These are phyloP conservation scores for Zalophus californianus DNA, from an alignment of 2,797 vertebrate species.

Conservation along the genomic window DNA sequence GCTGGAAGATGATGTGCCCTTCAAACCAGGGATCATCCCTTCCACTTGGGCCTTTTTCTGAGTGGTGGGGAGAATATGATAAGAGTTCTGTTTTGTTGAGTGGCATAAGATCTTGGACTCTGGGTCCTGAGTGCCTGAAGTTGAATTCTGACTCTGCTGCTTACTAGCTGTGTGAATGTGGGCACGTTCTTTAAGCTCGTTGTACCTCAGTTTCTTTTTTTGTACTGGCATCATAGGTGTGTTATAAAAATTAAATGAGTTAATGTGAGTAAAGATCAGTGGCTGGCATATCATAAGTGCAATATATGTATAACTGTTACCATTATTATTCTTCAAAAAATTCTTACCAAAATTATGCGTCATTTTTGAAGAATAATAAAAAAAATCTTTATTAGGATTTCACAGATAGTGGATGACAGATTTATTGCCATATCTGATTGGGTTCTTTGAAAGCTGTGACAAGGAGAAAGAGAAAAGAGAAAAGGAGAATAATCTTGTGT, in stretches of 20 bases:
- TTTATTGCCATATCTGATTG: neutral
- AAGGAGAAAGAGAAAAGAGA: neutral
- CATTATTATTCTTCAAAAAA: neutral
- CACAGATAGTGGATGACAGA: neutral
- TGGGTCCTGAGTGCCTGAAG: neutral
- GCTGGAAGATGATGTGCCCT: neutral
- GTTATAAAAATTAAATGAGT: neutral
- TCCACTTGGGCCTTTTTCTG: slow-evolving; percentile 43
- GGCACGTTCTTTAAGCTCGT: neutral
- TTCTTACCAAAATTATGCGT: no score
- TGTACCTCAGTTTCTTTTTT: neutral
- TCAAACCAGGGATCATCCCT: slow-evolving; percentile 12
- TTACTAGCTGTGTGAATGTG: slow-evolving; percentile 13
- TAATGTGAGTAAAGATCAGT: neutral
- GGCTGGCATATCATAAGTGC: neutral
- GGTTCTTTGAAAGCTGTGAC: neutral
- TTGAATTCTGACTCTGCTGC: neutral
- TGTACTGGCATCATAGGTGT: neutral
- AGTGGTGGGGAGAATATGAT: neutral
- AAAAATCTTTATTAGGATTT: neutral
- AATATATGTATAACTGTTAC: neutral
- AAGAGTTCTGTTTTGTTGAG: neutral
- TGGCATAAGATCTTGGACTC: neutral
- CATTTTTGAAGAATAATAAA: no score
- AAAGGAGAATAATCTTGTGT: neutral